Conservation (phyloP, 2,888 invertebrate genomes). For the Graphium colonna region DNA sequence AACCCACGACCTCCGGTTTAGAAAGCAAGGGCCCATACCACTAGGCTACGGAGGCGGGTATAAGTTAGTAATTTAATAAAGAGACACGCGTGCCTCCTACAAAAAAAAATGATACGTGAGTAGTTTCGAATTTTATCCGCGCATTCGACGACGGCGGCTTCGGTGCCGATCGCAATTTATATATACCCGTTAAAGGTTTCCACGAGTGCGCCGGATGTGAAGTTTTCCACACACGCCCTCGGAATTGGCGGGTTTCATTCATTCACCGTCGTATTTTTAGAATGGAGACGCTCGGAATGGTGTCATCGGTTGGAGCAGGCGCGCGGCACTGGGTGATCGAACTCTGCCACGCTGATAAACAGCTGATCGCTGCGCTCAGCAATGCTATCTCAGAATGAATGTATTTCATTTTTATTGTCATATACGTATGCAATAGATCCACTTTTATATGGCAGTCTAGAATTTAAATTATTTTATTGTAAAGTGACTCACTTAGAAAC, state of each 20-base stretch:
- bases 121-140: conserved; percentile 17
- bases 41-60: too few species aligned
- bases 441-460: too few species aligned
- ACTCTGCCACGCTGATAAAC: conserved; percentile 65
- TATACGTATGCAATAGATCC: neutral
- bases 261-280: conserved; percentile 62
- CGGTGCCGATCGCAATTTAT: too few species aligned
- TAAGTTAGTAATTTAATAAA: too few species aligned
- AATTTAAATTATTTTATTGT: too few species aligned
- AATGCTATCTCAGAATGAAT: neutral
- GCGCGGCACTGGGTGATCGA: conserved; percentile 61
- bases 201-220: conserved; percentile 48
- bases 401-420: neutral
- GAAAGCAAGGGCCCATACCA: too few species aligned
- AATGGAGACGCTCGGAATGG: conserved; percentile 48
- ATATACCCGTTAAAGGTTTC: conserved; percentile 22
- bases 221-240: conserved; percentile 64
- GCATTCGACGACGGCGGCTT: too few species aligned
- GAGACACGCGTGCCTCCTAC: conserved; percentile 15
- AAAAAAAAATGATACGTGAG: conserved; percentile 19
- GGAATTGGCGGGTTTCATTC: conserved; percentile 44
- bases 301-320: conserved; percentile 47
- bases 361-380: conserved; percentile 55
- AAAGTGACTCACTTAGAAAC: too few species aligned
- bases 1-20: too few species aligned